Evolutionary conservation across 2,797 vertebrate species (phyloP).

Genomic region (Mormyrops attenuatus): DNA sequence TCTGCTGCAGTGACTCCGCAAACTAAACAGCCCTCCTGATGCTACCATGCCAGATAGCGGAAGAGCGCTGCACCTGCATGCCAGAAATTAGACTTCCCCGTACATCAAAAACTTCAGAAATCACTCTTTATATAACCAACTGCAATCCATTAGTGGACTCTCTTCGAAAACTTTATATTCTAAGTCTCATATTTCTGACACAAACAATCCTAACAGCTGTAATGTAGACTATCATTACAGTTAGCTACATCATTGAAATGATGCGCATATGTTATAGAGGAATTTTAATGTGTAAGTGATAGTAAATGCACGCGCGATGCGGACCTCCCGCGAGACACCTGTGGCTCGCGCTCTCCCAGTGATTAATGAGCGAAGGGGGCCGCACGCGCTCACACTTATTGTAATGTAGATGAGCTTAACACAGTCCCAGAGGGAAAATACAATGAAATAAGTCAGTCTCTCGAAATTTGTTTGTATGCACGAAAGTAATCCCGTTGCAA

Average conservation of each 20-base stretch:
- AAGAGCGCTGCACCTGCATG: neutral
- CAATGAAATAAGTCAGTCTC: neutral
- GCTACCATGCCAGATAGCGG: neutral
- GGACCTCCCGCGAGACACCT: neutral
- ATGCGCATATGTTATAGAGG: neutral
- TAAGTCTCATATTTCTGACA: neutral
- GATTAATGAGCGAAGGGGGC: neutral
- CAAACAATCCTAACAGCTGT: neutral
- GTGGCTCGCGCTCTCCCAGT: neutral
- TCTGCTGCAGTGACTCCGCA: neutral
- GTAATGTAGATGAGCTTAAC: neutral
- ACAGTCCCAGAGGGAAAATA: neutral
- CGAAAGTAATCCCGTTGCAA: neutral
- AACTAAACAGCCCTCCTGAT: neutral
- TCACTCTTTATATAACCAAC: neutral
- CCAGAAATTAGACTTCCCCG: neutral
- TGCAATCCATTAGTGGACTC: too few species aligned
- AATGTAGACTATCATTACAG: neutral
- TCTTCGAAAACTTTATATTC: neutral
- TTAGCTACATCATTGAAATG: neutral
- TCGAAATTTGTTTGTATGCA: neutral
- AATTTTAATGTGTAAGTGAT: neutral
- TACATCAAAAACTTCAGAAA: neutral
- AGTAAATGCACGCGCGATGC: neutral
- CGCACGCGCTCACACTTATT: neutral